These are phyloP conservation scores for Oligia strigilis DNA, from an alignment of 2,888 invertebrate species.

Conservation along the genomic window DNA sequence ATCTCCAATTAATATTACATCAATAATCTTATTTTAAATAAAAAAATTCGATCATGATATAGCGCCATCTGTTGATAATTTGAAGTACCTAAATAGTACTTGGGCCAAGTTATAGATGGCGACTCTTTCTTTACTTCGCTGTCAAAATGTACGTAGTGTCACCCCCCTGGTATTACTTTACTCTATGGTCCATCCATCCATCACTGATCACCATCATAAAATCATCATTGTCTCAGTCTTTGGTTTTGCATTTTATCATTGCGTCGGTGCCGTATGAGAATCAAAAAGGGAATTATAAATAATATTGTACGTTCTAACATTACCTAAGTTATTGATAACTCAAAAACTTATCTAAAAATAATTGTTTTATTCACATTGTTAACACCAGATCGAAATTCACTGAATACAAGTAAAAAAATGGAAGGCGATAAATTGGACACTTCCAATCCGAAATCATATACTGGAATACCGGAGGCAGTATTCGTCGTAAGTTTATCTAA, in stretches of 20 bases:
- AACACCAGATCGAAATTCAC: slow-evolving; percentile 27
- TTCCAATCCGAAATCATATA: slow-evolving; percentile 91
- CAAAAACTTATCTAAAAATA: slow-evolving; percentile 11
- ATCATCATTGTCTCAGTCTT: not conserved
- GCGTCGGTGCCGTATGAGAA: slow-evolving; percentile 25
- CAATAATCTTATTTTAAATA: too few relatives aligned
- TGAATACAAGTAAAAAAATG: slow-evolving; percentile 74
- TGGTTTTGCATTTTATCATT: slow-evolving; percentile 8
- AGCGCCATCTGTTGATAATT: too few relatives aligned
- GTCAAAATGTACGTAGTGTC: too few relatives aligned
- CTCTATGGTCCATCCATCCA: too few relatives aligned
- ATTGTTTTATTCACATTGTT: slow-evolving; percentile 38
- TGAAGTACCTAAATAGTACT: too few relatives aligned
- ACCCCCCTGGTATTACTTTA: too few relatives aligned
- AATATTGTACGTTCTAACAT: not conserved
- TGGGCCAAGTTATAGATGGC: too few relatives aligned
- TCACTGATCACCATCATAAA: too few relatives aligned
- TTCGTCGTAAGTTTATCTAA: slow-evolving; percentile 93
- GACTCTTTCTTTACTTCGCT: too few relatives aligned
- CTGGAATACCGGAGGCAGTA: slow-evolving; percentile 96
- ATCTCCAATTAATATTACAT: too few relatives aligned
- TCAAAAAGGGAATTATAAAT: slow-evolving; percentile 2
- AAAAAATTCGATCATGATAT: too few relatives aligned
- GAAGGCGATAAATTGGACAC: slow-evolving; percentile 83
- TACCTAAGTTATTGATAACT: not conserved